phyloP scores from a whole-genome alignment of 1,140 invertebrate species.

The Drosophila erecta region DNA sequence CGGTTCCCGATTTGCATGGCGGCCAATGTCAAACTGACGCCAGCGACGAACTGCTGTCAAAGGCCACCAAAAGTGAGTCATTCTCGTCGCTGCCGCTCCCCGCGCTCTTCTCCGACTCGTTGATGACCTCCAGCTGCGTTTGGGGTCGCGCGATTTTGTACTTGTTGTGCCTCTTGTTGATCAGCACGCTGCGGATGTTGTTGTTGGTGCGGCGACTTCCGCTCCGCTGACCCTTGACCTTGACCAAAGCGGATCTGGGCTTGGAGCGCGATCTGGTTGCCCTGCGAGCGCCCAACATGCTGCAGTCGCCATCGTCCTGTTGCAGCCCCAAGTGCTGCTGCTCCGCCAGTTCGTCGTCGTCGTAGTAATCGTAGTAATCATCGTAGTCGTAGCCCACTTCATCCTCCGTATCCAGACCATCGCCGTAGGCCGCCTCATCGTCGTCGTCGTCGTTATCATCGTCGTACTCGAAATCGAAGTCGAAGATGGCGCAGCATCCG shows the following conservation, averaged over 20 bases:
- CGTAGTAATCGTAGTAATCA: conserved; percentile 72
- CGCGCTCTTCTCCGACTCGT: conserved; percentile 79
- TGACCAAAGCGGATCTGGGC: conserved; percentile 42
- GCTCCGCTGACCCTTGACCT: conserved; percentile 51
- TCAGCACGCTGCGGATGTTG: conserved; percentile 79
- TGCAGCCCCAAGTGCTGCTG: conserved; percentile 50
- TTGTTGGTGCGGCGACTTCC: conserved; percentile 58
- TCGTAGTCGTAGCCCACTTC: conserved; percentile 72
- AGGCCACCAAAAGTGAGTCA: conserved; percentile 84
- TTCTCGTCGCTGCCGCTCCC: conserved; percentile 84
- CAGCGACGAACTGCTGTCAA: conserved; percentile 84
- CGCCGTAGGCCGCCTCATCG: conserved; percentile 47
- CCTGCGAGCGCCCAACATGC: conserved; percentile 62
- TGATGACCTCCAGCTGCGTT: conserved; percentile 82
- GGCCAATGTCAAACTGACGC: conserved; percentile 85
- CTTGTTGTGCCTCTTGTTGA: conserved; percentile 81
- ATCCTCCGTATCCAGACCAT: conserved; percentile 51
- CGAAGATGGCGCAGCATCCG: conserved; percentile 80
- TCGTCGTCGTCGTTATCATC: conserved; percentile 64
- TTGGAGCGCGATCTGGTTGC: conserved; percentile 1
- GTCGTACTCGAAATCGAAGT: conserved; percentile 77
- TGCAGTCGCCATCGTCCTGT: conserved; percentile 69
- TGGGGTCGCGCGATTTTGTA: conserved; percentile 80
- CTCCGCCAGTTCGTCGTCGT: conserved; percentile 58
- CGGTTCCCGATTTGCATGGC: conserved; percentile 77